Evolutionary conservation across 2,797 vertebrate species (phyloP).

Genomic region (Sebastes itinus): DNA sequence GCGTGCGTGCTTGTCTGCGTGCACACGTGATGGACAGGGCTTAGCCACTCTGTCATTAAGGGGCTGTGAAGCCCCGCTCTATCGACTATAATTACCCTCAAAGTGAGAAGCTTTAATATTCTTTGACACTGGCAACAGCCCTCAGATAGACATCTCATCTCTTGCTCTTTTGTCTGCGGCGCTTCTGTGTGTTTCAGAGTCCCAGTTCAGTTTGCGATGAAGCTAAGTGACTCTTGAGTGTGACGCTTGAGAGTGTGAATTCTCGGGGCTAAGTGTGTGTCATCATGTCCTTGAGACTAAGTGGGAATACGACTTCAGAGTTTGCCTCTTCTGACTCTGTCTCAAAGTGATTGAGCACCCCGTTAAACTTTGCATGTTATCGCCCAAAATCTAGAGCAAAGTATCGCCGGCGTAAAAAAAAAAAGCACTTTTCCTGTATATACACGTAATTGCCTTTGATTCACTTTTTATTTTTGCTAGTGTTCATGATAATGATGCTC

Average conservation of each 20-base stretch:
- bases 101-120: conserved; percentile 79
- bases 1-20: conserved; percentile 61
- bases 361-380: conserved; percentile 29
- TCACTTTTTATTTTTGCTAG: background rate
- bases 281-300: conserved; percentile 75
- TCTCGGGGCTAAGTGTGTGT: conserved; percentile 52
- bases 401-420: background rate
- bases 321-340: conserved; percentile 47
- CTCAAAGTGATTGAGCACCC: conserved; percentile 34
- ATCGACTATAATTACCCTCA: conserved; percentile 78
- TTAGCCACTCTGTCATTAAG: conserved; percentile 75
- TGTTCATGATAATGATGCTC: background rate
- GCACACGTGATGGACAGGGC: conserved; percentile 76
- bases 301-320: conserved; percentile 47
- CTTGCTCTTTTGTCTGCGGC: conserved; percentile 52
- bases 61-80: conserved; percentile 69
- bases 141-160: conserved; percentile 76
- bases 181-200: conserved; percentile 43
- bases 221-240: conserved; percentile 68
- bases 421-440: background rate
- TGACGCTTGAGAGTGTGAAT: conserved; percentile 51
- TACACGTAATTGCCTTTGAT: background rate
- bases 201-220: conserved; percentile 60
- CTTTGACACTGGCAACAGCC: conserved; percentile 68
- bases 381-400: conserved; percentile 2